Conservation (phyloP, 2,797 vertebrate genomes). For the Pagetopsis macropterus region DNA sequence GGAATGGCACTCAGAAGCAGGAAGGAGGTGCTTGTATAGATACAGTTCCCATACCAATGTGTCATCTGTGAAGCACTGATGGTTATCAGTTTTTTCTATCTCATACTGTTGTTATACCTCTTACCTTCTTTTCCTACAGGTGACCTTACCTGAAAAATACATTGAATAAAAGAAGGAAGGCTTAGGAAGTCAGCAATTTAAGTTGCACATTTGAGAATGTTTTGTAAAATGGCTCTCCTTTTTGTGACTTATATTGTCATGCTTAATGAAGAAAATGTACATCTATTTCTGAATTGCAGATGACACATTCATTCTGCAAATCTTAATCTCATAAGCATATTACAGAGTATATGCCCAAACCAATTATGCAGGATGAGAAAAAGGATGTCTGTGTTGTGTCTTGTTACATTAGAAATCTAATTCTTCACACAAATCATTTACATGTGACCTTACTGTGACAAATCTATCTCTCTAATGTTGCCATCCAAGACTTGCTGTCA, state of each 20-base stretch:
- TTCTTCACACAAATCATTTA: slow-evolving; percentile 77
- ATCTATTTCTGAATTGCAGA: slow-evolving; percentile 68
- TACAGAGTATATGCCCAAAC: slow-evolving; percentile 74
- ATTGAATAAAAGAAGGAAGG: slow-evolving; percentile 1
- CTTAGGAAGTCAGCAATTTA: slow-evolving; percentile 6
- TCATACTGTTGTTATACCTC: slow-evolving; percentile 47
- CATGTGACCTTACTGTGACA: slow-evolving; percentile 70
- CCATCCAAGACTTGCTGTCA: slow-evolving; percentile 55
- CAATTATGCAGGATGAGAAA: slow-evolving; percentile 77
- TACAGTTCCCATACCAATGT: slow-evolving; percentile 61
- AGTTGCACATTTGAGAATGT: slow-evolving; percentile 25
- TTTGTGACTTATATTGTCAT: slow-evolving; percentile 54
- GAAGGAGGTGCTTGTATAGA: slow-evolving; percentile 72
- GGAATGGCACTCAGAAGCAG: slow-evolving; percentile 68
- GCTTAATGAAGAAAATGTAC: slow-evolving; percentile 67
- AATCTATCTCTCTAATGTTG: slow-evolving; percentile 49
- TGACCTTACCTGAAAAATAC: too few relatives aligned
- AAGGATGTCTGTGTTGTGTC: slow-evolving; percentile 76
- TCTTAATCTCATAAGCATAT: slow-evolving; percentile 76
- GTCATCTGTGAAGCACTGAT: slow-evolving; percentile 70
- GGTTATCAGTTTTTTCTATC: slow-evolving; percentile 61
- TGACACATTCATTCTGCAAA: slow-evolving; percentile 76
- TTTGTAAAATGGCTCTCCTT: slow-evolving; percentile 46
- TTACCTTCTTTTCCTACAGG: slow-evolving; percentile 12
- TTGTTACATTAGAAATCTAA: slow-evolving; percentile 76